Conservation (phyloP, 2,888 invertebrate species). For the Tipula vernalis region DNA sequence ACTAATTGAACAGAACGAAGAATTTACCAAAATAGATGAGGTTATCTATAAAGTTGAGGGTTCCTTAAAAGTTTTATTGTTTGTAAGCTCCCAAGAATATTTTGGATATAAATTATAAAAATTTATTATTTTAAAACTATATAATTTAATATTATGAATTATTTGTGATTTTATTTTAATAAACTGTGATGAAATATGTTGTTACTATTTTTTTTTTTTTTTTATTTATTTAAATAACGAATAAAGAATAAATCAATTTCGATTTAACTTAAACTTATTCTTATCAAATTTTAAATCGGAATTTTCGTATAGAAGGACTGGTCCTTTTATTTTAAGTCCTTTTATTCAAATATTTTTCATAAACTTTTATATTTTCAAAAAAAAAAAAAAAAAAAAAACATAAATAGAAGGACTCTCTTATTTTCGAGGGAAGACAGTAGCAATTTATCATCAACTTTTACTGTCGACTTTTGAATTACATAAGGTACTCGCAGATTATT, state of each 20-base stretch:
- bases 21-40: too few relatives aligned
- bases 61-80: neutral
- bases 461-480: too few relatives aligned
- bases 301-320: too few relatives aligned
- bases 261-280: too few relatives aligned
- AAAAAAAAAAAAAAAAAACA: neutral
- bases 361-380: neutral
- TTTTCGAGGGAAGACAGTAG: neutral
- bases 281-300: too few relatives aligned
- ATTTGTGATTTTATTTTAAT: too few relatives aligned
- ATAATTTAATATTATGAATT: neutral
- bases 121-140: neutral
- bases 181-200: neutral
- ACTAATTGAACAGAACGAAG: too few relatives aligned
- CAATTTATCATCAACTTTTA: too few relatives aligned
- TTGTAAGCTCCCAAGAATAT: neutral
- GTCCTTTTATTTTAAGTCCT: neutral
- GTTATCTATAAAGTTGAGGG: neutral
- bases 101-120: neutral
- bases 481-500: too few relatives aligned
- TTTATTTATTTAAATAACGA: too few relatives aligned
- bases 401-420: neutral
- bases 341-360: neutral
- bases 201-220: neutral
- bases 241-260: too few relatives aligned